These are phyloP conservation scores for Porites australiensis DNA, from an alignment of 64 coral and sea anemone species.

Conservation along the genomic window DNA sequence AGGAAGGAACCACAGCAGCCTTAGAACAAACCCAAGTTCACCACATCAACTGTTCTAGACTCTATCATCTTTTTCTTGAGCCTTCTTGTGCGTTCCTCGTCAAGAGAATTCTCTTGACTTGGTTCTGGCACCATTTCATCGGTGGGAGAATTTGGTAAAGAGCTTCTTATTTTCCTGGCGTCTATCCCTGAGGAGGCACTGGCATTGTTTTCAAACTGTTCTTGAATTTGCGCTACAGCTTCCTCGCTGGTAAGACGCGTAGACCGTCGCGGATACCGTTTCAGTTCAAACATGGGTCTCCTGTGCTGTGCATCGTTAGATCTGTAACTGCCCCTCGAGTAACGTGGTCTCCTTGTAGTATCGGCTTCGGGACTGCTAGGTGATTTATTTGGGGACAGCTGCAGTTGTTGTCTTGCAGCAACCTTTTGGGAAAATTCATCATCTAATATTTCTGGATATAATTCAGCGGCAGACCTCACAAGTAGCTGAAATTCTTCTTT, in stretches of 20 bases:
- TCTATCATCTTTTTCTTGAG: slow-evolving; percentile 58
- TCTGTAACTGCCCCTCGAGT: not conserved
- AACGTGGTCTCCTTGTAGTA: slow-evolving; percentile 19
- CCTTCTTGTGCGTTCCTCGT: slow-evolving; percentile 24
- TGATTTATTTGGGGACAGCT: not conserved
- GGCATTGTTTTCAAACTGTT: slow-evolving; percentile 25
- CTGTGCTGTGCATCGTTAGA: not conserved
- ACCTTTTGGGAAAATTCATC: slow-evolving; percentile 44
- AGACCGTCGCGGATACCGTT: slow-evolving; percentile 12
- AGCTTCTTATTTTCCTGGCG: slow-evolving; percentile 19
- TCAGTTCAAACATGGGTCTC: slow-evolving; percentile 6
- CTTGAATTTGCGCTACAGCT: slow-evolving; percentile 17
- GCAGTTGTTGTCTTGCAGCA: slow-evolving; percentile 1
- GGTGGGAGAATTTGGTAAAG: slow-evolving; percentile 27
- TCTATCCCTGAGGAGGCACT: not conserved
- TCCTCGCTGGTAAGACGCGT: not conserved
- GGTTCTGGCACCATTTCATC: not conserved
- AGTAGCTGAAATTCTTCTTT: slow-evolving; percentile 48
- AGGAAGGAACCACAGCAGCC: too few relatives aligned
- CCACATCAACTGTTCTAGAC: slow-evolving; percentile 59
- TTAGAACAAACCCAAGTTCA: slow-evolving; percentile 56
- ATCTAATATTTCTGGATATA: slow-evolving; percentile 64
- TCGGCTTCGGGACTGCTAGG: not conserved
- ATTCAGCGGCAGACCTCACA: slow-evolving; percentile 58
- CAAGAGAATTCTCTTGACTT: not conserved